Conservation (phyloP, 1,140 invertebrate species). For the Apis mellifera region Amel_HAv3.1 CM009939.2:11318501-11319000, state of each 20-base stretch:
- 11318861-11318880: slow-evolving; percentile 83
- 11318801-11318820: slow-evolving; percentile 90
- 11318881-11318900: slow-evolving; percentile 89
- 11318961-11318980: slow-evolving; percentile 93
- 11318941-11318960: slow-evolving; percentile 92
- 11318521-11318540: slow-evolving; percentile 91
- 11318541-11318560: slow-evolving; percentile 91
- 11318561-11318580: slow-evolving; percentile 89
- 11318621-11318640: slow-evolving; percentile 88
- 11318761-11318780: slow-evolving; percentile 84
- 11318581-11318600: slow-evolving; percentile 85
- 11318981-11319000: slow-evolving; percentile 90
- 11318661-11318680: slow-evolving; percentile 88
- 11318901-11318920: slow-evolving; percentile 88
- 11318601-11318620: slow-evolving; percentile 76
- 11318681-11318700: slow-evolving; percentile 77
- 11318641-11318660: slow-evolving; percentile 92
- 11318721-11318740: slow-evolving; percentile 89
- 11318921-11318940: slow-evolving; percentile 88
- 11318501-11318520: slow-evolving; percentile 88
- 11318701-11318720: slow-evolving; percentile 86
- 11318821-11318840: slow-evolving; percentile 88
- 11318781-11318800: slow-evolving; percentile 84
- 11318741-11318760: slow-evolving; percentile 87
- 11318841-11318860: slow-evolving; percentile 84